Percentiles rank a stretch among this genome's conserved stretches.
Evolutionary conservation across 2,888 invertebrate genomes (phyloP).

Genomic region (Pollenia labialis): DNA sequence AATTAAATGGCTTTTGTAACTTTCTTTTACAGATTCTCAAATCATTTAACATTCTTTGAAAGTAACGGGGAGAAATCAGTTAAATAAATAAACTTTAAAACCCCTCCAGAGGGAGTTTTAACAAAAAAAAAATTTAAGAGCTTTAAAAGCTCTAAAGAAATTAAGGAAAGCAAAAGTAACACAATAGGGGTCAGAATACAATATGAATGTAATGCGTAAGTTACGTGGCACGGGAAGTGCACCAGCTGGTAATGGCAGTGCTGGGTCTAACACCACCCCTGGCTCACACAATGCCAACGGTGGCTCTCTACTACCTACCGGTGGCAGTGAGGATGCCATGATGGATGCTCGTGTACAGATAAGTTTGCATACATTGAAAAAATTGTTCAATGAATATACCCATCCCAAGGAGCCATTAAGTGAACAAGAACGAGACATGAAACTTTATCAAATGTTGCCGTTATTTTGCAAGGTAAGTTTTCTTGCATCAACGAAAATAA

Average conservation of each 20-base stretch:
- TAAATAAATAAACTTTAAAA: slow-evolving; percentile 25
- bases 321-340: slow-evolving; percentile 81
- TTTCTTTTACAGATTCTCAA: slow-evolving; percentile 62
- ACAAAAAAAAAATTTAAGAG: slow-evolving; percentile 42
- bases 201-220: slow-evolving; percentile 97
- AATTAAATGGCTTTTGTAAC: slow-evolving; percentile 44
- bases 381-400: slow-evolving; percentile 97
- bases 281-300: slow-evolving; percentile 84
- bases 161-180: not conserved
- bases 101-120: slow-evolving; percentile 53
- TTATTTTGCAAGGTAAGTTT: slow-evolving; percentile 95
- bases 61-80: not conserved
- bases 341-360: slow-evolving; percentile 92
- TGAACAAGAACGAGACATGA: slow-evolving; percentile 94
- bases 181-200: not conserved
- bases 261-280: slow-evolving; percentile 84
- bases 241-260: slow-evolving; percentile 81
- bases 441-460: slow-evolving; percentile 98
- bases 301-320: slow-evolving; percentile 82
- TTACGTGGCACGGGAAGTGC: slow-evolving; percentile 86
- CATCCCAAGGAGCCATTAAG: slow-evolving; percentile 93
- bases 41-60: slow-evolving; percentile 46
- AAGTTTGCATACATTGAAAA: slow-evolving; percentile 97
- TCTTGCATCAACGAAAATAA: too few relatives aligned
- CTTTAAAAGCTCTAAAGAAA: slow-evolving; percentile 65